These are phyloP conservation scores for Calliphora vicina DNA, from an alignment of 1,140 invertebrate genomes.

Conservation along the genomic window DNA sequence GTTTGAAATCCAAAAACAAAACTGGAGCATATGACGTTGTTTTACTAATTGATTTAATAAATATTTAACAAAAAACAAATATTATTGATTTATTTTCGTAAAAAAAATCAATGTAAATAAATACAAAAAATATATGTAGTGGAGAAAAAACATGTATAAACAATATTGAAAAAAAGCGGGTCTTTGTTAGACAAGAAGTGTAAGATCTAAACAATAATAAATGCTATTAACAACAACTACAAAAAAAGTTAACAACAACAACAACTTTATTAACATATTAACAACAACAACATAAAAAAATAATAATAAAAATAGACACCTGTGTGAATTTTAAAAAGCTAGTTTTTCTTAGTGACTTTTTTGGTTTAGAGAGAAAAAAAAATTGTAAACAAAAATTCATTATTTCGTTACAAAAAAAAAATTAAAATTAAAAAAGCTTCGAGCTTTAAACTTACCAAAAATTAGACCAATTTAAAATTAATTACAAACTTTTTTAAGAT, in stretches of 20 bases:
- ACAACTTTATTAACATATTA: neutral
- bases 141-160: neutral
- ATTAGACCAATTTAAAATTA: too few species aligned
- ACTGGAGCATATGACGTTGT: neutral
- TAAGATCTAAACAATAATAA: conserved; percentile 13
- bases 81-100: neutral
- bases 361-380: neutral
- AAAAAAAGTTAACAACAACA: neutral
- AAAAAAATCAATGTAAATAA: neutral
- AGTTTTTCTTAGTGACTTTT: neutral
- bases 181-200: neutral
- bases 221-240: too few species aligned
- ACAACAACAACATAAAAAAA: neutral
- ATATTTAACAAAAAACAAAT: neutral
- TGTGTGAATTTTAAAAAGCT: neutral
- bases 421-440: neutral
- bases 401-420: neutral
- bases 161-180: conserved; percentile 3
- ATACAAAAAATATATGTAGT: neutral
- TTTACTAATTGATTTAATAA: neutral
- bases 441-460: too few species aligned
- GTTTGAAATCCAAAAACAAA: neutral
- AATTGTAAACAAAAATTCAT: neutral
- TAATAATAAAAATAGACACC: neutral
- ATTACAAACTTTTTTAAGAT: too few species aligned